Percentiles rank a stretch among this genome's conserved stretches.
Evolutionary conservation across 2,113 vertebrate species (phyloP).

Genomic region (Capra hircus): DNA sequence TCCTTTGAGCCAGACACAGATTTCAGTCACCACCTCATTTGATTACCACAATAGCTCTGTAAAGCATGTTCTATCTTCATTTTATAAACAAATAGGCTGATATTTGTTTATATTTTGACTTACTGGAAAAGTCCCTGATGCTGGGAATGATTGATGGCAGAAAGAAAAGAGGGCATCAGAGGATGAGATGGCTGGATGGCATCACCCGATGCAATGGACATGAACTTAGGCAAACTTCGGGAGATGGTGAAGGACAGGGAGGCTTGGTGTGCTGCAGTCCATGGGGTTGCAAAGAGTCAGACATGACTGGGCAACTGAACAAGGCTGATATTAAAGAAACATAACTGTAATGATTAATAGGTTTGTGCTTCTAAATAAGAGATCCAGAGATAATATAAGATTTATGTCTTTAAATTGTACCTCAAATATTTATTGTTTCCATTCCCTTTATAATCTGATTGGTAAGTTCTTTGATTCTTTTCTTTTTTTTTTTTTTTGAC

Average conservation of each 20-base stretch:
- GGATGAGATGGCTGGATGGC: neutral
- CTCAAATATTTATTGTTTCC: neutral
- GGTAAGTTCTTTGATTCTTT: neutral
- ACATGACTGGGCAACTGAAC: neutral
- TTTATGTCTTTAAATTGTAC: neutral
- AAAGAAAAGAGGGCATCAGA: neutral
- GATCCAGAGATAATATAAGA: neutral
- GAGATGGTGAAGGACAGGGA: neutral
- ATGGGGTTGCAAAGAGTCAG: neutral
- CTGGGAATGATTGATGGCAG: neutral
- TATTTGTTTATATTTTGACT: neutral
- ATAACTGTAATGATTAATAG: neutral
- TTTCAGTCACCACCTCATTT: neutral
- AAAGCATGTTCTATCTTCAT: neutral
- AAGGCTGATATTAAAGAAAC: neutral
- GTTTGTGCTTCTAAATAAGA: conserved; percentile 20
- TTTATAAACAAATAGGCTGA: neutral
- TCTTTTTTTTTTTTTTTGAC: neutral
- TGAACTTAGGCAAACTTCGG: neutral
- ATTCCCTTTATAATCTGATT: neutral
- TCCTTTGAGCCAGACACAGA: neutral
- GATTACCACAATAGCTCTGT: neutral
- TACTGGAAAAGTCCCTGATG: neutral
- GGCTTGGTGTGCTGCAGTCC: neutral
- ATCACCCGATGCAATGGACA: neutral